Base-by-base conservation (phyloP, 2,113 vertebrate genomes). In the Cariama cristata region DNA sequence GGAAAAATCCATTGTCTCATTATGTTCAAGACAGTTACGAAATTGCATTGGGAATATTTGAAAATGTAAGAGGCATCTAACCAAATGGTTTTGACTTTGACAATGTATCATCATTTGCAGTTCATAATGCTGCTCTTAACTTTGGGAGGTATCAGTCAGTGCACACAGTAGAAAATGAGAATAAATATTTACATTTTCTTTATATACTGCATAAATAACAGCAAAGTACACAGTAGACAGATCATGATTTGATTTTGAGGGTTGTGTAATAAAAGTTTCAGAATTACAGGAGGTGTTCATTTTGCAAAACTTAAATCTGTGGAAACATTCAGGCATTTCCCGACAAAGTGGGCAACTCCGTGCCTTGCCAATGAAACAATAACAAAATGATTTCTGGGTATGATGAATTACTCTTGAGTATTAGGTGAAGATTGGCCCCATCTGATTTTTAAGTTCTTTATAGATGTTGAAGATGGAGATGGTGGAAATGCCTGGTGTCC, bases 1-100 rank as follows among this genome's bases (percentile, higher is more conserved):
- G 90, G 88, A 96, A 96, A 93, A 97, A 95, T 94, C 86, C 82
- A 74, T 95, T 96, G 79, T 84, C 92, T 97, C 90, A 77, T 95
- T 95, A 81, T 92, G 63, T 92, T 88, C 59, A 55, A 96, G 94
- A 63, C 86, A 80, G 88, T 96, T 83, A 80, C 12, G 90, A 94
- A 96, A 90, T 90, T 92, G 86, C 68, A 67, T 21, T 80, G 75
- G 90, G 94, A 93, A 86, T 97, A 94, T 96, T 74, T 97, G 95
- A 83, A 92, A 92, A 90, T 88, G 60, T 74, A 73, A 88, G 69
- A 97, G 71, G 69, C 92, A 42, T 79, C 81, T 82, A 88, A 96
- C 81, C 86, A 80, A 97, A 90, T 35, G 63, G 59, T 69, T 96
- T 88, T 88, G 83, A 67, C 92, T 95, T 88, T 90, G 92, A 93